Conservation (phyloP, 2,888 invertebrate genomes). For the Oxytorus armatus region DNA sequence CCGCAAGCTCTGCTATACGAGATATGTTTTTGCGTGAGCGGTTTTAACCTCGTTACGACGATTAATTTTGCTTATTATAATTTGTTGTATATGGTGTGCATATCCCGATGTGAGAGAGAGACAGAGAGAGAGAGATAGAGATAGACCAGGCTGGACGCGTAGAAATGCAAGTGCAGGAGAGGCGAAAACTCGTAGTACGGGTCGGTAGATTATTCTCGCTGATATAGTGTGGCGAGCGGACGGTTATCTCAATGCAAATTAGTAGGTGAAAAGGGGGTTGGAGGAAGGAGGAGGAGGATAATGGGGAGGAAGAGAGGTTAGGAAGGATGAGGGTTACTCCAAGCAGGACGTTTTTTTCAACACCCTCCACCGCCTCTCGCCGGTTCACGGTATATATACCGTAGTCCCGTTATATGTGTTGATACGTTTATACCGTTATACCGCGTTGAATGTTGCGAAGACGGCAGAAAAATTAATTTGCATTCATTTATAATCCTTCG, state of each 20-base stretch:
- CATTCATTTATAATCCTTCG: constrained; percentile 39
- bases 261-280: constrained; percentile 33
- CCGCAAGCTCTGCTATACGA: not conserved
- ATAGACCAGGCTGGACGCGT: constrained; percentile 3
- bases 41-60: constrained; percentile 59
- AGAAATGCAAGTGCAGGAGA: constrained; percentile 19
- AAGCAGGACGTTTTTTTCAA: constrained; percentile 60
- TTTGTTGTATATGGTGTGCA: constrained; percentile 48
- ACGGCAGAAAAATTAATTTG: constrained; percentile 48
- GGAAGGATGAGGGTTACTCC: constrained; percentile 32
- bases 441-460: constrained; percentile 35
- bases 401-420: not conserved
- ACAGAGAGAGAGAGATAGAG: not conserved
- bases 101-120: not conserved
- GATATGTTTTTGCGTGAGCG: constrained; percentile 28
- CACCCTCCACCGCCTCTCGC: constrained; percentile 27
- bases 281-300: constrained; percentile 12
- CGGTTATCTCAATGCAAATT: constrained; percentile 68
- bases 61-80: constrained; percentile 63
- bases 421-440: constrained; percentile 9
- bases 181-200: constrained; percentile 24
- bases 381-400: not conserved
- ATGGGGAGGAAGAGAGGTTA: constrained; percentile 7
- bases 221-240: constrained; percentile 64
- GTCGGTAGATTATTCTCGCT: constrained; percentile 61